phyloP scores from a whole-genome alignment of 2,888 invertebrate species.

The Tipula unca region DNA sequence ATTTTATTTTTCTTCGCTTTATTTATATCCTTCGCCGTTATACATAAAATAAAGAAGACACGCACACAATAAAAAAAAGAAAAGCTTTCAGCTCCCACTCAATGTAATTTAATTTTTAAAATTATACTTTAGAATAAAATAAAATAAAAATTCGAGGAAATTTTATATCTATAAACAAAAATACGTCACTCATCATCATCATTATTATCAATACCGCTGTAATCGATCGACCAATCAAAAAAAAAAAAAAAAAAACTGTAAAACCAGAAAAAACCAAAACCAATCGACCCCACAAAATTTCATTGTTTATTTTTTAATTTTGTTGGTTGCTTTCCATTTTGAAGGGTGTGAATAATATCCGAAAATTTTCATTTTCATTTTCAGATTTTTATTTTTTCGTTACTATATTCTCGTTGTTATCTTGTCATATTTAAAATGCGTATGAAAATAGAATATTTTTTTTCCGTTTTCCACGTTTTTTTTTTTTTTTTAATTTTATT shows the following conservation, averaged over 20 bases:
- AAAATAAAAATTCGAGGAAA: background rate
- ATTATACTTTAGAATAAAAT: background rate
- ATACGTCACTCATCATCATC: conserved; percentile 14
- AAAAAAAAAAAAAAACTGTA: background rate
- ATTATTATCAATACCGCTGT: conserved; percentile 14
- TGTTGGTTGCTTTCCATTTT: background rate
- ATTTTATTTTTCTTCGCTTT: background rate
- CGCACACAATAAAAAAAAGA: background rate
- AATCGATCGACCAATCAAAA: conserved; percentile 14
- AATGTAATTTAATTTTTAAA: background rate
- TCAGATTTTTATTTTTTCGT: background rate
- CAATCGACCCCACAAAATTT: conserved; percentile 8
- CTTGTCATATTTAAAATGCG: conserved; percentile 4
- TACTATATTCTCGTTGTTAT: background rate
- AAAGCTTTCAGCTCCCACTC: conserved; percentile 4
- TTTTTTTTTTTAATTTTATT: background rate
- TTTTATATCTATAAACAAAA: conserved; percentile 8
- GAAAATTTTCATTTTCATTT: conserved; percentile 2
- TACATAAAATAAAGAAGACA: background rate
- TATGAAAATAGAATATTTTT: conserved; percentile 1
- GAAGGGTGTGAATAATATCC: conserved; percentile 14
- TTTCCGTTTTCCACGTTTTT: background rate
- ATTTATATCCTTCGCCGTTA: background rate
- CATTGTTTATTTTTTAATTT: background rate
- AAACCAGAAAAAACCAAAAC: background rate